Conservation (phyloP, 1,140 invertebrate genomes). For the Listronotus oregonensis region DNA sequence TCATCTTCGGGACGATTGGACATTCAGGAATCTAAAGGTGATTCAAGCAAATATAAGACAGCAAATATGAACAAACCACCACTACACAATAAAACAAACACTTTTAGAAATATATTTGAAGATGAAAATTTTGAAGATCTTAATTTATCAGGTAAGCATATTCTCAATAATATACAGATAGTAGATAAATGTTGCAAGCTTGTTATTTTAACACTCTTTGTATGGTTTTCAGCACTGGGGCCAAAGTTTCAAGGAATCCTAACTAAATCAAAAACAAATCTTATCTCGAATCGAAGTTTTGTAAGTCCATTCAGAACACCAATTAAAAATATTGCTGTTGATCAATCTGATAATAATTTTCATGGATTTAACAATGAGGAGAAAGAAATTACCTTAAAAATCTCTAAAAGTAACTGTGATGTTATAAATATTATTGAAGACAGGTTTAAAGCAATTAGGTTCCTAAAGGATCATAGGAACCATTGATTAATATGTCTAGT, state of each 20-base stretch:
- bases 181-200: too few relatives aligned
- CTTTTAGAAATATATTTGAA: conserved; percentile 26
- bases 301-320: conserved; percentile 16
- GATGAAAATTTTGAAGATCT: conserved; percentile 21
- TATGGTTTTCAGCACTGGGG: too few relatives aligned
- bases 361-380: conserved; percentile 5
- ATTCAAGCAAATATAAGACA: not conserved
- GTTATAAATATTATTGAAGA: conserved; percentile 9
- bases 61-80: too few relatives aligned
- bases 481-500: not conserved
- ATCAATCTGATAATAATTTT: conserved; percentile 39
- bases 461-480: not conserved
- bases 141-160: conserved; percentile 10
- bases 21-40: too few relatives aligned
- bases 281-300: not conserved
- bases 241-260: too few relatives aligned
- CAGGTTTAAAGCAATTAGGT: conserved; percentile 4
- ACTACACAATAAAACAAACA: conserved; percentile 5
- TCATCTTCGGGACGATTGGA: too few relatives aligned
- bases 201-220: not conserved
- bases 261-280: not conserved
- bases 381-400: not conserved
- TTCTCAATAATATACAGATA: too few relatives aligned
- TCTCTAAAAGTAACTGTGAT: conserved; percentile 6
- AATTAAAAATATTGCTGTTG: conserved; percentile 32